Percentiles rank a stretch among this genome's conserved stretches.
phyloP scores from a whole-genome alignment of 2,797 vertebrate genomes.

The Chaetodon trifasciatus region DNA sequence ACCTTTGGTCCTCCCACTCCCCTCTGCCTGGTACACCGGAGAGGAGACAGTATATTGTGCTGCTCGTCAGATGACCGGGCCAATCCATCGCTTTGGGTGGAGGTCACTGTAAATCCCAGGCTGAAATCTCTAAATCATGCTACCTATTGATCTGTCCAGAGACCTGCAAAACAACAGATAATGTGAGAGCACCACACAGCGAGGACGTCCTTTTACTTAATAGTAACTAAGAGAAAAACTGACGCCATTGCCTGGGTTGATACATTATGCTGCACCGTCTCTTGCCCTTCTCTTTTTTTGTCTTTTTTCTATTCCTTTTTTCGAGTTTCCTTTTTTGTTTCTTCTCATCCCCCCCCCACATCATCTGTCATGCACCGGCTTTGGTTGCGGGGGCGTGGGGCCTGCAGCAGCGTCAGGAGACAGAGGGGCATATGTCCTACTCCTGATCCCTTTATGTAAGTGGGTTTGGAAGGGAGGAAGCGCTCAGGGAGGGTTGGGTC shows the following conservation, averaged over 20 bases:
- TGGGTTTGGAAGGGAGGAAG: conserved; percentile 40
- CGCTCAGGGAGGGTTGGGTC: conserved; percentile 41
- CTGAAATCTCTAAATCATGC: conserved; percentile 27
- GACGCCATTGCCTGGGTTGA: background rate
- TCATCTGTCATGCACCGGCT: conserved; percentile 31
- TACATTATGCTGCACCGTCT: no score
- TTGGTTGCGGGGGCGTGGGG: conserved; percentile 17
- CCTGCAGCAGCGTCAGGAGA: conserved; percentile 44
- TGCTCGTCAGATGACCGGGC: conserved; percentile 21
- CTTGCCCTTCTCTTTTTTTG: background rate
- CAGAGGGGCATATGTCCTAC: conserved; percentile 59
- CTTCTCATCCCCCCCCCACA: background rate
- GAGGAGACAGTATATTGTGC: conserved; percentile 43
- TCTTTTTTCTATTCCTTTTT: background rate
- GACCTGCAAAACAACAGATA: conserved; percentile 17
- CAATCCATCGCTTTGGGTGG: conserved; percentile 14
- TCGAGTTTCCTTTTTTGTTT: background rate
- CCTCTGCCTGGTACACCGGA: conserved; percentile 10
- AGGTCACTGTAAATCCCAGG: conserved; percentile 28
- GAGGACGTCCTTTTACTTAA: background rate
- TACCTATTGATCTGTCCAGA: conserved; percentile 37
- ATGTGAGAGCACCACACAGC: background rate
- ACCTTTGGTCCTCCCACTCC: conserved; percentile 31
- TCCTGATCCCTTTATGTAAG: conserved; percentile 69
- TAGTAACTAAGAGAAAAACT: background rate